Percentiles rank a stretch among this genome's conserved stretches.
These are phyloP conservation scores for Ictalurus furcatus DNA, from an alignment of 2,113 vertebrate genomes.

Conservation along the genomic window DNA sequence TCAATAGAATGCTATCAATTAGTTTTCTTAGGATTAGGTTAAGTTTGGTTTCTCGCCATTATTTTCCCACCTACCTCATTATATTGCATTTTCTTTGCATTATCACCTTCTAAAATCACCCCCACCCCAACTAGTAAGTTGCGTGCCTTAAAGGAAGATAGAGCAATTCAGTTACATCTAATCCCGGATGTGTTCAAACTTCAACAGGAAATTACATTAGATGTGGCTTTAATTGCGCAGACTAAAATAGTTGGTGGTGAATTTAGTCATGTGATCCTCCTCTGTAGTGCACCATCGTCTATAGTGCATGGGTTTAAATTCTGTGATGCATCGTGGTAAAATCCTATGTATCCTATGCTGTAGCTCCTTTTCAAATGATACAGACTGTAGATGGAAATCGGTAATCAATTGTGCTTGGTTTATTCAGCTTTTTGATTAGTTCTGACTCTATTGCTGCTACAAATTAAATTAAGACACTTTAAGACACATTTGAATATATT, in stretches of 20 bases:
- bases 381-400: neutral
- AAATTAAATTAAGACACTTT: conserved; percentile 19
- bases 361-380: neutral
- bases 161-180: neutral
- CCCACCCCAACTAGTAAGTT: neutral
- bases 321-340: neutral
- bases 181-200: neutral
- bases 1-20: neutral
- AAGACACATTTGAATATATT: neutral
- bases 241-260: neutral
- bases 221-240: neutral
- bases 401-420: neutral
- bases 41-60: neutral
- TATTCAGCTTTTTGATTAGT: neutral
- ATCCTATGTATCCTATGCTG: neutral
- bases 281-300: neutral
- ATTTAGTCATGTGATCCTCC: neutral
- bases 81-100: neutral
- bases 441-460: neutral
- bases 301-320: neutral
- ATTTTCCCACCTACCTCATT: neutral
- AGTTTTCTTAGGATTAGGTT: neutral
- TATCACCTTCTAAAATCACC: neutral
- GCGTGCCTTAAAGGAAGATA: neutral
- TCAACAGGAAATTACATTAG: conserved; percentile 4